Evolutionary conservation across 1,140 invertebrate species (phyloP), one percentile per base, ranked within the genome.

Genomic region (Anastrepha ludens): DNA sequence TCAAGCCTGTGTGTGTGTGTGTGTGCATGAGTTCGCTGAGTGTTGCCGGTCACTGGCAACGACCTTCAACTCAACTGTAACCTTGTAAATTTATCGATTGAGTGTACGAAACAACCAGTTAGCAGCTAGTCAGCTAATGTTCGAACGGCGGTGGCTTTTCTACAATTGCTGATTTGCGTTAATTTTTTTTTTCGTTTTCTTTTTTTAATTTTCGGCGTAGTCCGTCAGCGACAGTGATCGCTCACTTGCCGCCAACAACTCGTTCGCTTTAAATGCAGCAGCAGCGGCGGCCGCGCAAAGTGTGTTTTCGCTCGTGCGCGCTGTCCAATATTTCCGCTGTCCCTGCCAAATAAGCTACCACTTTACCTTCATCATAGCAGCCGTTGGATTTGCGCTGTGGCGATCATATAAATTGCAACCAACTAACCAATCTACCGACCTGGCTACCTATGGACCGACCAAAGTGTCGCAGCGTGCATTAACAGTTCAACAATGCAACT

Each of bases 51-150:
- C 74, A 81, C 8, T 55, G 47, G n/a, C 44, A 7, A 55, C 47
- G 74, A 81, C 74, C 74, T 81, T 81, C 74, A 81, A 81, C 74
- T 81, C 74, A 3, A 20, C 74, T 81, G 20, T n/a, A 81, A 81
- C 74, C 74, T 81, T 81, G 74, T 81, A 81, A 81, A 81, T 55
- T 55, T 81, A 58, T 55, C 74, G 74, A 81, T 81, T 81, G 7
- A 20, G n/a, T 5, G n/a, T 67, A 39, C 7, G 29, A 20, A 20
- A 15, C 44, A 55, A 81, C 47, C 74, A 81, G 74, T 81, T 81
- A 81, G 20, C 74, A 55, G 74, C 29, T 74, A 47, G 44, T 47
- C 11, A 17, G 70, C 74, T 81, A 81, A 81, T 81, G 9, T 55
- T 81, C 9, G 17, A 55, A 47, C 11, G 70, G n/a, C 5, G 15